Conservation (phyloP, 2,888 invertebrate genomes). For the Rotaria socialis region DNA sequence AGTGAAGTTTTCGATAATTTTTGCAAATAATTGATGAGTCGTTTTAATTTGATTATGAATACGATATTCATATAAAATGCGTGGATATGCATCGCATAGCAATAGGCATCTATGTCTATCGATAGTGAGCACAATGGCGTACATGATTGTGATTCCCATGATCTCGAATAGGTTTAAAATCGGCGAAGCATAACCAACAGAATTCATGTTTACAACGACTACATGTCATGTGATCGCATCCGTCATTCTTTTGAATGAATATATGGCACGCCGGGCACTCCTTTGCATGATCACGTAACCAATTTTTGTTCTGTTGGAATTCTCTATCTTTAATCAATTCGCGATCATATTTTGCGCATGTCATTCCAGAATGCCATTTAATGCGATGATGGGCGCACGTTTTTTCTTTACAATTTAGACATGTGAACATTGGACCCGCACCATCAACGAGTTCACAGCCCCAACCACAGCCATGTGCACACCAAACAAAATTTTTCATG, state of each 20-base stretch:
- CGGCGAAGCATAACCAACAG: slow-evolving; percentile 91
- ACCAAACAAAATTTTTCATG: background rate
- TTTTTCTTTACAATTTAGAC: background rate
- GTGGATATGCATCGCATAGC: too few species aligned
- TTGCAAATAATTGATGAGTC: too few species aligned
- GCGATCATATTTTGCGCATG: background rate
- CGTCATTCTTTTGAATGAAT: slow-evolving; percentile 68
- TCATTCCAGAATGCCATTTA: background rate
- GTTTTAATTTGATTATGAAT: too few species aligned
- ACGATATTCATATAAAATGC: too few species aligned
- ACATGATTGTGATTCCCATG: background rate
- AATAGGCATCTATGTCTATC: too few species aligned
- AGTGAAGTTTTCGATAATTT: too few species aligned
- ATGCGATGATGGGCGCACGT: background rate
- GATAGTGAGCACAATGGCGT: background rate
- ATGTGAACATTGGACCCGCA: background rate
- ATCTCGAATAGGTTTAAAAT: background rate
- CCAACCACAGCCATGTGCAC: background rate
- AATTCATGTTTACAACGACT: slow-evolving; percentile 94
- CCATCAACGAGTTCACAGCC: background rate
- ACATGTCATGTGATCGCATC: slow-evolving; percentile 99
- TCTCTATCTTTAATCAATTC: background rate
- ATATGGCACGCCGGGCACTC: background rate
- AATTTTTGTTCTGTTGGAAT: background rate
- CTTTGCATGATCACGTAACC: background rate